Percentiles rank a stretch among this genome's conserved stretches.
Evolutionary conservation across 2,113 vertebrate genomes (phyloP).

Genomic region (Tylochromis polylepis): DNA sequence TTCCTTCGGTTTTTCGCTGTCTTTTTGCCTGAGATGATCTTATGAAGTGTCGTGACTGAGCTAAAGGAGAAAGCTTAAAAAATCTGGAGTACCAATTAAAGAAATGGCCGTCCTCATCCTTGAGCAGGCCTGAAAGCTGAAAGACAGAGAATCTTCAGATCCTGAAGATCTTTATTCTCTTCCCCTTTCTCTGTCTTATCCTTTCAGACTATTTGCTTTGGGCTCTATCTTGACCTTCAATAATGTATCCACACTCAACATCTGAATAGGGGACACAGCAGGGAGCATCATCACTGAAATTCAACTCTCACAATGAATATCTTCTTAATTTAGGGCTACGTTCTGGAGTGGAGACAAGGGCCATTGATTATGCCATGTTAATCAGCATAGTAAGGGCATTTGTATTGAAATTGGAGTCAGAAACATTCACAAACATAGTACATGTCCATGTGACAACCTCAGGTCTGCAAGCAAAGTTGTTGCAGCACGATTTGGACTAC

Average conservation of each 20-base stretch:
- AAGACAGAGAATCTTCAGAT: slow-evolving; percentile 32
- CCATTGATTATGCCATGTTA: background rate
- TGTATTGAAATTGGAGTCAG: background rate
- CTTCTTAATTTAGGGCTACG: background rate
- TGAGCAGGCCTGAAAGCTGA: slow-evolving; percentile 29
- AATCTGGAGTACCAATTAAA: slow-evolving; percentile 56
- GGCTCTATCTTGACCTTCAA: slow-evolving; percentile 46
- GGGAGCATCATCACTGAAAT: background rate
- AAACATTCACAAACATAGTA: background rate
- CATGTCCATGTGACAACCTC: background rate
- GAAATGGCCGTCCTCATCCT: slow-evolving; percentile 22
- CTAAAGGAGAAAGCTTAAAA: slow-evolving; percentile 53
- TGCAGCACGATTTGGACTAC: slow-evolving; percentile 30
- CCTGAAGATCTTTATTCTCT: slow-evolving; percentile 19
- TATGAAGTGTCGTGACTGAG: slow-evolving; percentile 16
- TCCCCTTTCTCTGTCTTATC: background rate
- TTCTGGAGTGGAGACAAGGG: background rate
- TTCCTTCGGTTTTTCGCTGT: background rate
- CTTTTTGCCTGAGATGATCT: slow-evolving; percentile 25
- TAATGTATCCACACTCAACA: slow-evolving; percentile 33
- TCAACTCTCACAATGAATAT: background rate
- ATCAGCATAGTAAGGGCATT: background rate
- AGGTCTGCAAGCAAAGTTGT: background rate
- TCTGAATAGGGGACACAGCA: slow-evolving; percentile 30
- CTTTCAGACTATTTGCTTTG: background rate